Conservation (phyloP, 2,113 vertebrate genomes). For the Oostethus manadensis region DNA sequence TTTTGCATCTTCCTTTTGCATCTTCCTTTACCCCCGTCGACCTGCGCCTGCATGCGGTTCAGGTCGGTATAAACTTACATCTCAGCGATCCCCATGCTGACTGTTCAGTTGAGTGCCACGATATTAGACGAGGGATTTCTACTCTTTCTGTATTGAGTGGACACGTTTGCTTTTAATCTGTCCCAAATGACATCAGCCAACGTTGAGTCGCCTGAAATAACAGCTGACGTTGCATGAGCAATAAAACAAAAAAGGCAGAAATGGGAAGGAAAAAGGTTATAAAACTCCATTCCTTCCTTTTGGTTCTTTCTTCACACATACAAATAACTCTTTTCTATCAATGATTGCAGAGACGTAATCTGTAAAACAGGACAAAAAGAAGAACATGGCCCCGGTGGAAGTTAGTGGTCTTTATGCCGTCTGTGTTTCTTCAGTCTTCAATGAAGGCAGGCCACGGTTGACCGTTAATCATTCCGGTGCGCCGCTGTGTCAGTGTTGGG, state of each 20-base stretch:
- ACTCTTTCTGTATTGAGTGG: conserved; percentile 12
- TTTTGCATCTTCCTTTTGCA: too few species aligned
- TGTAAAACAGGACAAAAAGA: background rate
- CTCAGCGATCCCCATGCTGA: conserved; percentile 4
- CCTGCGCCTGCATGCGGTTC: background rate
- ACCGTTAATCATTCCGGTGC: too few species aligned
- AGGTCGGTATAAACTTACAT: conserved; percentile 4
- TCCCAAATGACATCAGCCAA: background rate
- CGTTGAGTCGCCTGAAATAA: background rate
- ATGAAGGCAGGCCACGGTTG: conserved; percentile 2
- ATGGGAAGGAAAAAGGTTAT: conserved; percentile 11
- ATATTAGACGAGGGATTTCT: conserved; percentile 23
- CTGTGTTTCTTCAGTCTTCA: background rate
- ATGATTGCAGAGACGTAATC: too few species aligned
- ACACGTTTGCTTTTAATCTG: conserved; percentile 17
- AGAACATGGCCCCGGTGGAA: too few species aligned
- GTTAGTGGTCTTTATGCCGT: too few species aligned
- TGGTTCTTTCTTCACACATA: background rate
- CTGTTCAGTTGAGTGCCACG: background rate
- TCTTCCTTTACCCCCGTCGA: background rate
- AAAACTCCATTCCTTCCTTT: conserved; percentile 6
- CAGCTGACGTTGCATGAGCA: conserved; percentile 4
- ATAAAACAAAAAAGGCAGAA: background rate
- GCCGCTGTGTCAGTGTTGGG: background rate
- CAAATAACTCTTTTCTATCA: background rate